These are phyloP conservation scores for Tolmerus cingulatus DNA, from an alignment of 2,888 invertebrate species.

Conservation along the genomic window DNA sequence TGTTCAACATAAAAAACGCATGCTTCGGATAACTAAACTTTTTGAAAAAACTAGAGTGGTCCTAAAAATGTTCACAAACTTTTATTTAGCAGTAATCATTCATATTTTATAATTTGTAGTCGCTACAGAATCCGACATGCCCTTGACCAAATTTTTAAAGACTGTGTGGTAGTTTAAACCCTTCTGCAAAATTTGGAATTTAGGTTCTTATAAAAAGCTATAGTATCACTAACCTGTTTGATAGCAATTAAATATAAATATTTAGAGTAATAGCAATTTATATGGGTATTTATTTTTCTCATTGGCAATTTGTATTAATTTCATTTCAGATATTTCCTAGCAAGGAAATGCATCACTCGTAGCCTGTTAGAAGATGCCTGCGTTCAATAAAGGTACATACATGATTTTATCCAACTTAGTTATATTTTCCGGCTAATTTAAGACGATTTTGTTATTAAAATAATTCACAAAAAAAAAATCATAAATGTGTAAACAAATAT, in stretches of 20 bases:
- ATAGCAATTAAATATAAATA: neutral
- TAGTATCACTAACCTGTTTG: neutral
- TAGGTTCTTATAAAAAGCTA: neutral
- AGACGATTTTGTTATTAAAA: conserved; percentile 19
- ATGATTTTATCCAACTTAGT: conserved; percentile 27
- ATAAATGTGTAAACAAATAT: neutral
- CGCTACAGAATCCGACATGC: too few relatives aligned
- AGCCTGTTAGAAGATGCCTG: neutral
- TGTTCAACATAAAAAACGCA: too few relatives aligned
- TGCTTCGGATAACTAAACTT: too few relatives aligned
- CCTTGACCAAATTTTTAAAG: too few relatives aligned
- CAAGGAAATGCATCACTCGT: neutral
- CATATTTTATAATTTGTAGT: too few relatives aligned
- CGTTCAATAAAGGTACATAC: conserved; percentile 31
- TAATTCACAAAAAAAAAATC: neutral
- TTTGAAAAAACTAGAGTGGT: too few relatives aligned
- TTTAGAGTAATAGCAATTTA: neutral
- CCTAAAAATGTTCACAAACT: too few relatives aligned
- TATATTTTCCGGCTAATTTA: conserved; percentile 2
- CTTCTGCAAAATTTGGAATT: neutral
- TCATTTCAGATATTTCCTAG: neutral
- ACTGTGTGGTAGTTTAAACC: neutral
- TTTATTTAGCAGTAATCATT: too few relatives aligned
- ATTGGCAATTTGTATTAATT: neutral
- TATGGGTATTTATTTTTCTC: neutral